Conservation (phyloP, 2,797 vertebrate species). For the Knipowitschia caucasica region DNA sequence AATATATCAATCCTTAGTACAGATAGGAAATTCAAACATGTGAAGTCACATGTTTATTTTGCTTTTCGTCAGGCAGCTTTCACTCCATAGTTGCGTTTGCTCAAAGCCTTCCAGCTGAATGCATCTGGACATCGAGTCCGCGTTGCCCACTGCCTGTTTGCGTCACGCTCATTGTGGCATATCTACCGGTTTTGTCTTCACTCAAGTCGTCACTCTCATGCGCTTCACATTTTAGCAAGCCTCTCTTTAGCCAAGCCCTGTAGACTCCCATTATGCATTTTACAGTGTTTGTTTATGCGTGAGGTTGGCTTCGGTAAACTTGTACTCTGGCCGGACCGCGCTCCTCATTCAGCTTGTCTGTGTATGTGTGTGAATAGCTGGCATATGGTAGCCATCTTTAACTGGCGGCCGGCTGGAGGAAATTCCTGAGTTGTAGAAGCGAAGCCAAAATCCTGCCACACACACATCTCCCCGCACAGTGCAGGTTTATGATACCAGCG, state of each 20-base stretch:
- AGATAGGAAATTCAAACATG: neutral
- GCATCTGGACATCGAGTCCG: neutral
- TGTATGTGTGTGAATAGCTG: conserved; percentile 64
- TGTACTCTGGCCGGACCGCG: conserved; percentile 33
- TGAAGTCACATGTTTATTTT: neutral
- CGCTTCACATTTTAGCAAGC: neutral
- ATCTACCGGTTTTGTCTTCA: conserved; percentile 9
- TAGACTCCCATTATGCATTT: conserved; percentile 42
- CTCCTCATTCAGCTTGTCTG: conserved; percentile 38
- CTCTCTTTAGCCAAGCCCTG: conserved; percentile 20
- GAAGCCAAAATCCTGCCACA: conserved; percentile 55
- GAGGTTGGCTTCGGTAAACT: conserved; percentile 47
- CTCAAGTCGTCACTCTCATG: conserved; percentile 7
- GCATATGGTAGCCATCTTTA: conserved; percentile 79
- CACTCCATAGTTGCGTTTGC: neutral
- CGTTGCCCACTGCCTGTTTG: conserved; percentile 1
- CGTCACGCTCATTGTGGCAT: neutral
- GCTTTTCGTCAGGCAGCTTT: neutral
- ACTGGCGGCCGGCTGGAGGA: conserved; percentile 67
- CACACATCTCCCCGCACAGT: conserved; percentile 10
- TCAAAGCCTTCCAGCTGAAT: conserved; percentile 1
- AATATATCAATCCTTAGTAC: neutral
- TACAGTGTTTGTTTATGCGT: conserved; percentile 49
- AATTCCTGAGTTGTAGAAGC: conserved; percentile 65
- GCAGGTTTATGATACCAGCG: conserved; percentile 36